These are phyloP conservation scores for Megaustenia siamemsis DNA, from an alignment of 2,888 invertebrate genomes.

Conservation along the genomic window DNA sequence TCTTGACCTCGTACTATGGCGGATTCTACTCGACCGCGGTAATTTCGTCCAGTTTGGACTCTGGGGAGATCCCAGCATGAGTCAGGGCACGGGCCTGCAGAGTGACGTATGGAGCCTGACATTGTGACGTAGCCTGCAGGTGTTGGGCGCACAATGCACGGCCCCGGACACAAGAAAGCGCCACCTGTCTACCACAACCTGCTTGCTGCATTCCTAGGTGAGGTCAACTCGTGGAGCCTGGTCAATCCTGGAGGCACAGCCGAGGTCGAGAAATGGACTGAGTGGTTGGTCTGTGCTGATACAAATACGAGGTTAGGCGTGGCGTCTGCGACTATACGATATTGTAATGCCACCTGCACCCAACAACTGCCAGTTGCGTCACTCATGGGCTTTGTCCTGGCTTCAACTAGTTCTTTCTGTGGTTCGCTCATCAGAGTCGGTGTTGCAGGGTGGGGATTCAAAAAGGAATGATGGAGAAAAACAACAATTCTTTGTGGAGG, in stretches of 20 bases:
- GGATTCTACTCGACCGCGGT: too few species aligned
- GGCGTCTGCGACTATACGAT: too few species aligned
- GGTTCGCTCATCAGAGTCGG: not conserved
- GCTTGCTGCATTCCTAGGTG: slow-evolving; percentile 14
- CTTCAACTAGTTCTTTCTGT: not conserved
- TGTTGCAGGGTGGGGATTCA: not conserved
- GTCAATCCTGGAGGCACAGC: not conserved
- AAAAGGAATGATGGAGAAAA: not conserved
- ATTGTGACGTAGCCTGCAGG: slow-evolving; percentile 19
- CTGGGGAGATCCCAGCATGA: not conserved
- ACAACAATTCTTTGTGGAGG: not conserved
- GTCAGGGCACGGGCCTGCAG: not conserved
- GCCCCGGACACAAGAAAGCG: not conserved
- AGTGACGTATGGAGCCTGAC: not conserved
- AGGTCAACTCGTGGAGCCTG: slow-evolving; percentile 7
- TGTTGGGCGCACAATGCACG: not conserved
- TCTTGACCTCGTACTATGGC: too few species aligned
- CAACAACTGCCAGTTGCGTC: slow-evolving; percentile 14
- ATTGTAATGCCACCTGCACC: too few species aligned
- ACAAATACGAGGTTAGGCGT: too few species aligned
- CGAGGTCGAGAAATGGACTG: not conserved
- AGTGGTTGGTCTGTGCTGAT: not conserved
- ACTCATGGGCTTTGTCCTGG: not conserved
- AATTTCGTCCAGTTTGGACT: too few species aligned
- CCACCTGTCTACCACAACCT: slow-evolving; percentile 12